Conservation (phyloP, 2,888 invertebrate species). For the Tanaodytes sp. region DNA sequence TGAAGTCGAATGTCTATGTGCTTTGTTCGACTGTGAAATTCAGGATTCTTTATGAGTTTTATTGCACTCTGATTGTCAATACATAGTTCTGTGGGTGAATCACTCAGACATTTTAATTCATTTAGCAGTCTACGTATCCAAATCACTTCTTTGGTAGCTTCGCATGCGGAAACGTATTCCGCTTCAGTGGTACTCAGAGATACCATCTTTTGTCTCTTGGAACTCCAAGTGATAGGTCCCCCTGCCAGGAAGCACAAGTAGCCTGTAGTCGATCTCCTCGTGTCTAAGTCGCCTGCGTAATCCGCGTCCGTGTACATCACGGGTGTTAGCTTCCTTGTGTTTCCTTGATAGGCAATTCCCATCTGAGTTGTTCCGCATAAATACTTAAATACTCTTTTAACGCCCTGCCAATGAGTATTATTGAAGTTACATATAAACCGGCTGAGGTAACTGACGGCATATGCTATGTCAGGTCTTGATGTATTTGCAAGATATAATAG, state of each 20-base stretch:
- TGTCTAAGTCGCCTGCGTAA: slow-evolving; percentile 44
- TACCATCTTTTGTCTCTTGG: slow-evolving; percentile 36
- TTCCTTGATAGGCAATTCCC: not conserved
- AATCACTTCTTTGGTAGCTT: slow-evolving; percentile 34
- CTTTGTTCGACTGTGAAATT: not conserved
- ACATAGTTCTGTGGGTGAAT: not conserved
- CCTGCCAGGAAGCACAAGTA: slow-evolving; percentile 1
- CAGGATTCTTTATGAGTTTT: not conserved
- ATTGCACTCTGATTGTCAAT: not conserved
- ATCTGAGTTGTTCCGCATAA: slow-evolving; percentile 19
- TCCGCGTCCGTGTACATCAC: slow-evolving; percentile 47
- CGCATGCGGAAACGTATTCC: slow-evolving; percentile 36
- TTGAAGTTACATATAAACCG: slow-evolving; percentile 23
- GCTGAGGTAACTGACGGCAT: slow-evolving; percentile 1
- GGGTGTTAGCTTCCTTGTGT: not conserved
- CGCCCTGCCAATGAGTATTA: not conserved
- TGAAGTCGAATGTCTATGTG: not conserved
- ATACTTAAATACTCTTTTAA: slow-evolving; percentile 50
- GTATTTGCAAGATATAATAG: slow-evolving; percentile 14
- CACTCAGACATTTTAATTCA: slow-evolving; percentile 1
- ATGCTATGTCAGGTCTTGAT: slow-evolving; percentile 22
- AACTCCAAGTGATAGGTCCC: slow-evolving; percentile 50
- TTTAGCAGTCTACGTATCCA: slow-evolving; percentile 27
- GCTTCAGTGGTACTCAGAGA: not conserved
- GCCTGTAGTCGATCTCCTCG: slow-evolving; percentile 36